These are phyloP conservation scores for Rotaria macrura DNA, from an alignment of 2,888 invertebrate genomes.

Conservation along the genomic window DNA sequence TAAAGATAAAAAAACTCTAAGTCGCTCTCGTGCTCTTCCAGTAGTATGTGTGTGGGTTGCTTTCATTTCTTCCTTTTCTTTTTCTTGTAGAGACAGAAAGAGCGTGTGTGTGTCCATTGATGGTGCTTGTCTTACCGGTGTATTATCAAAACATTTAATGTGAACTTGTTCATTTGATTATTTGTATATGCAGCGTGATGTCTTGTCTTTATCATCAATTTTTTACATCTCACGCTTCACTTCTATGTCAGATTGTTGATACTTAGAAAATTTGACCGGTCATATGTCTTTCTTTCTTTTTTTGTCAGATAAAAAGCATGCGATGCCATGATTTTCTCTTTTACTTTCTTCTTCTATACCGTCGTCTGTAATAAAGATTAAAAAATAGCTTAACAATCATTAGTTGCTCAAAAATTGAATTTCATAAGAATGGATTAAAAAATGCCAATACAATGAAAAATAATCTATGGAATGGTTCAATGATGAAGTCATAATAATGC, in stretches of 20 bases:
- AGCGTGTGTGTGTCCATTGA: not conserved
- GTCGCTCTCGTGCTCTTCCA: not conserved
- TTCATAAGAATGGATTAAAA: not conserved
- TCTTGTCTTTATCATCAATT: not conserved
- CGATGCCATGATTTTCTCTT: conserved; percentile 12
- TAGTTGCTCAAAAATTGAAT: not conserved
- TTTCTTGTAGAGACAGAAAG: no score
- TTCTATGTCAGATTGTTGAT: not conserved
- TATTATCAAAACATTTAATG: not conserved
- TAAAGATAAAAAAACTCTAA: not conserved
- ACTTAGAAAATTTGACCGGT: not conserved
- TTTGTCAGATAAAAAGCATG: not conserved
- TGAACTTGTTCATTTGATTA: not conserved
- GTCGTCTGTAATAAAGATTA: not conserved
- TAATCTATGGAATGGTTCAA: no score
- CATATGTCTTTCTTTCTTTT: not conserved
- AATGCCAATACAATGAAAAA: not conserved
- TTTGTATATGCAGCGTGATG: not conserved
- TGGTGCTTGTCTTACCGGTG: not conserved
- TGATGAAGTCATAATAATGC: no score
- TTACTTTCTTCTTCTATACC: not conserved
- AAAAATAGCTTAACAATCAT: not conserved
- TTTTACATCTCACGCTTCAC: not conserved
- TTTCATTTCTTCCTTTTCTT: not conserved
- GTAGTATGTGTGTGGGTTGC: not conserved